Conservation (phyloP, 2,797 vertebrate genomes). For the Brachyrhaphis roseni region DNA sequence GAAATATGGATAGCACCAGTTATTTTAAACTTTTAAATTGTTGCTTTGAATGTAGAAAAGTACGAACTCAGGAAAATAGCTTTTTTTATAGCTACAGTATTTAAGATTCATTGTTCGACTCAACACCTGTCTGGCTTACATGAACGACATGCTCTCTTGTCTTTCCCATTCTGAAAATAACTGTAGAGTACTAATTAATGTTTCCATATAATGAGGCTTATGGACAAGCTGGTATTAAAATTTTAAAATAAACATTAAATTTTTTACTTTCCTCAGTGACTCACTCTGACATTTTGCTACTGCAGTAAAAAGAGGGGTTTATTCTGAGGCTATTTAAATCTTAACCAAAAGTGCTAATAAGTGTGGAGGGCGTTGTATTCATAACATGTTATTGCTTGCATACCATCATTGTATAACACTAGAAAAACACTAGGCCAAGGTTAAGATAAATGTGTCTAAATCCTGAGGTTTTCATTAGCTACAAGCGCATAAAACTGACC, state of each 20-base stretch:
- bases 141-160: not conserved
- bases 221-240: not conserved
- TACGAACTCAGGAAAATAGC: not conserved
- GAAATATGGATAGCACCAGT: not conserved
- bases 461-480: constrained; percentile 31
- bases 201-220: not conserved
- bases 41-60: not conserved
- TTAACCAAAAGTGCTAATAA: not conserved
- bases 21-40: not conserved
- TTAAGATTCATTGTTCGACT: not conserved
- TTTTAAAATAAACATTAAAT: not conserved
- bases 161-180: not conserved
- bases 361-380: not conserved
- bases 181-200: not conserved
- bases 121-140: not conserved
- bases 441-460: constrained; percentile 6
- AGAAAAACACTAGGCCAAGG: constrained; percentile 12
- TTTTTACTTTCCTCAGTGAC: not conserved
- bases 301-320: not conserved
- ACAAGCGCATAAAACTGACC: constrained; percentile 20
- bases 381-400: constrained; percentile 13
- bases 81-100: not conserved
- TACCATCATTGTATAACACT: constrained; percentile 4
- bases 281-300: not conserved
- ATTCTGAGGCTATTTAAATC: not conserved